phyloP scores from a whole-genome alignment of 2,888 invertebrate species.

The Arctia plantaginis region DNA sequence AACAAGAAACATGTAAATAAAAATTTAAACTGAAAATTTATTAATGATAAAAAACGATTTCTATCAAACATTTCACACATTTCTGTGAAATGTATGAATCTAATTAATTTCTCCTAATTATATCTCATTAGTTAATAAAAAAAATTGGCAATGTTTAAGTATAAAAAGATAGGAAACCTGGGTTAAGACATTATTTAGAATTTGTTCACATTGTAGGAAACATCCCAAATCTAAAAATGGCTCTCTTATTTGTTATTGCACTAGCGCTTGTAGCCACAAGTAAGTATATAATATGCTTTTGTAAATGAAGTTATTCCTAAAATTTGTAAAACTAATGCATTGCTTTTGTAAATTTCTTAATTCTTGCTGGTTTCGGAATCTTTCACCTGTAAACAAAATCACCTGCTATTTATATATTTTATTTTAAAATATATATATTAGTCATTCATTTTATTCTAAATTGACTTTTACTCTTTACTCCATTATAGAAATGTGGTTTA shows the following conservation, averaged over 20 bases:
- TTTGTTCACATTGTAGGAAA: slow-evolving; percentile 17
- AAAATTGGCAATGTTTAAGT: slow-evolving; percentile 26
- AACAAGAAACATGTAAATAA: too few species aligned
- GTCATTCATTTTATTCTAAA: neutral
- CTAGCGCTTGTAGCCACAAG: slow-evolving; percentile 51
- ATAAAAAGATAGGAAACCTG: slow-evolving; percentile 48
- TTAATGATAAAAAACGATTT: neutral
- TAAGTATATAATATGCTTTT: slow-evolving; percentile 41
- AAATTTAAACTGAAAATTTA: neutral
- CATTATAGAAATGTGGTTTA: neutral
- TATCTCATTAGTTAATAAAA: neutral
- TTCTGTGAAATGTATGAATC: neutral
- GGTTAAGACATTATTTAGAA: slow-evolving; percentile 36
- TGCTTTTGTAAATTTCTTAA: neutral
- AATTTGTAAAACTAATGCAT: too few species aligned
- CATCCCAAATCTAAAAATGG: slow-evolving; percentile 47
- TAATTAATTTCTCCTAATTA: neutral
- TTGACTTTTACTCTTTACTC: neutral
- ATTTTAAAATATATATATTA: neutral
- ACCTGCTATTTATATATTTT: neutral
- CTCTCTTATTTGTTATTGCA: slow-evolving; percentile 43
- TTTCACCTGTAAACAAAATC: neutral
- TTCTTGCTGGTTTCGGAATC: neutral
- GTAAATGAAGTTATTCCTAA: too few species aligned
- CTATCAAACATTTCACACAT: neutral